Evolutionary conservation across 2,888 invertebrate species (phyloP).

Genomic region (Platycheirus albimanus): DNA sequence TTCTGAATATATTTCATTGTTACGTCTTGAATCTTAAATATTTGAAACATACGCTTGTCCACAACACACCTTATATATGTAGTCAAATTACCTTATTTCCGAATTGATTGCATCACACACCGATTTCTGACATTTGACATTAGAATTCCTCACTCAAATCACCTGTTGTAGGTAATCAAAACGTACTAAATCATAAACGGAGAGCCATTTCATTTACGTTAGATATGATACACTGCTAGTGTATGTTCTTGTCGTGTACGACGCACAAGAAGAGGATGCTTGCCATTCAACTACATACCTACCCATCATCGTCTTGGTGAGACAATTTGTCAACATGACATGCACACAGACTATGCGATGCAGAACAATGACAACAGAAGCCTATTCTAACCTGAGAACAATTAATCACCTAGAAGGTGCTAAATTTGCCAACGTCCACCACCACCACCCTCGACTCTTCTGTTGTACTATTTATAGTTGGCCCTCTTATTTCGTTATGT

Average conservation of each 20-base stretch:
- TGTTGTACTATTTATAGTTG: constrained; percentile 26
- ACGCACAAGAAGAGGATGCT: background rate
- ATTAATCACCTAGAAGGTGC: constrained; percentile 13
- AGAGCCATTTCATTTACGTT: background rate
- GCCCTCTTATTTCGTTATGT: constrained; percentile 5
- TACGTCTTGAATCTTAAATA: background rate
- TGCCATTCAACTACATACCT: background rate
- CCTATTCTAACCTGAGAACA: constrained; percentile 7
- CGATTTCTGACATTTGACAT: background rate
- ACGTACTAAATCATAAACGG: background rate
- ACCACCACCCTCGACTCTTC: too few species aligned
- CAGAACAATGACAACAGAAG: constrained; percentile 13
- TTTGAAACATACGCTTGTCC: background rate
- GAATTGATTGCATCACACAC: background rate
- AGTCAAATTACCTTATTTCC: background rate
- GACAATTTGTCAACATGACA: constrained; percentile 13
- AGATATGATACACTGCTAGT: background rate
- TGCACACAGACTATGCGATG: background rate
- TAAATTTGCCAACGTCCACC: constrained; percentile 11
- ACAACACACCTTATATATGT: background rate
- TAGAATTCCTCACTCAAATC: background rate
- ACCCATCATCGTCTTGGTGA: background rate
- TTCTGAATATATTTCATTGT: background rate
- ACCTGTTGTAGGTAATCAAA: background rate
- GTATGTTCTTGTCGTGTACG: background rate